These are phyloP conservation scores for Drosophila jambulina DNA, from an alignment of 1,140 invertebrate species.

Conservation along the genomic window DNA sequence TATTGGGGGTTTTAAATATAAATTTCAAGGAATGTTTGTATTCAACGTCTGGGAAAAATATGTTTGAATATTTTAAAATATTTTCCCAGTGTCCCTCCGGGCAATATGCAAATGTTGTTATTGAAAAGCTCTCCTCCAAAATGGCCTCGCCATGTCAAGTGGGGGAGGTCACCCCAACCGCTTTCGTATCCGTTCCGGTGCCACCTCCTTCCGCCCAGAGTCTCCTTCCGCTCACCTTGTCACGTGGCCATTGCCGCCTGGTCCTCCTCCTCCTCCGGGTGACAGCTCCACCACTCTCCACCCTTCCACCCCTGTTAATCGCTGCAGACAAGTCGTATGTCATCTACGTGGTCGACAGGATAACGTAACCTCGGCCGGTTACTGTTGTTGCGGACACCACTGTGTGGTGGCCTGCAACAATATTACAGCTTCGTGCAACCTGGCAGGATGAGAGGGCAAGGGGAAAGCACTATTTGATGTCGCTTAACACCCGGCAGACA, in stretches of 20 bases:
- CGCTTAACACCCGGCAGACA: conserved; percentile 45
- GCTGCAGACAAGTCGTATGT: conserved; percentile 66
- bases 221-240: conserved; percentile 29
- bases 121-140: conserved; percentile 54
- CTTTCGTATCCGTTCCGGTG: conserved; percentile 7
- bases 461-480: conserved; percentile 28
- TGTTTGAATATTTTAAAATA: background rate
- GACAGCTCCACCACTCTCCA: conserved; percentile 1
- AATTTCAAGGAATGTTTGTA: background rate
- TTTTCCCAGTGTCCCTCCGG: conserved; percentile 1
- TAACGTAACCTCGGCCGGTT: conserved; percentile 43
- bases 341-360: conserved; percentile 57
- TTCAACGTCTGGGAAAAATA: too few relatives aligned
- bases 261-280: background rate
- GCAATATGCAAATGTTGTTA: conserved; percentile 59
- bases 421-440: conserved; percentile 17
- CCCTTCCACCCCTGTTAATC: conserved; percentile 50
- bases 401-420: conserved; percentile 31
- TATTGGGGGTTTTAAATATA: background rate
- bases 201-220: conserved; percentile 8
- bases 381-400: conserved; percentile 32
- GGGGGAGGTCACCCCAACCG: conserved; percentile 3
- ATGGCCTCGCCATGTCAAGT: conserved; percentile 43
- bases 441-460: conserved; percentile 1
- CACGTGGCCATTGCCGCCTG: conserved; percentile 37